These are phyloP conservation scores for Halcyon smyrnensis DNA, from an alignment of 2,797 vertebrate genomes.

Conservation along the genomic window DNA sequence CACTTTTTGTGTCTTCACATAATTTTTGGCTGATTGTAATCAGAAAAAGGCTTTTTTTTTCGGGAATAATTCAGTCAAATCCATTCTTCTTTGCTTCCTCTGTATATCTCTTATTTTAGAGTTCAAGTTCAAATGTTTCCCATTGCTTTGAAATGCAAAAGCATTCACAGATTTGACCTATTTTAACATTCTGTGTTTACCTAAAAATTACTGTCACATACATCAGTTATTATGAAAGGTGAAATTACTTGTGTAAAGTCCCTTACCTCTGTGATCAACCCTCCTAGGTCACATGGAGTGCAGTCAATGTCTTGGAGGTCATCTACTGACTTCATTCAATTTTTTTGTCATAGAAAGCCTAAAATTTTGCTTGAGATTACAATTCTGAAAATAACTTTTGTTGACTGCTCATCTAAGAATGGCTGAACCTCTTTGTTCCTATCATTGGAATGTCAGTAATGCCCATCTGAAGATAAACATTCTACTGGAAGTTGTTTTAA, in stretches of 20 bases:
- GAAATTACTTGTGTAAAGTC: background rate
- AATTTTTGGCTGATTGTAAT: background rate
- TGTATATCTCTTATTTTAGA: background rate
- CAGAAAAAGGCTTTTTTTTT: background rate
- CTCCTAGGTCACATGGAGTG: accelerated
- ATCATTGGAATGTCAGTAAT: background rate
- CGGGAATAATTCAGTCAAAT: background rate
- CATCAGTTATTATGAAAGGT: background rate
- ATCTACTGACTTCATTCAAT: background rate
- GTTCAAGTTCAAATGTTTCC: background rate
- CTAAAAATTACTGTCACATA: background rate
- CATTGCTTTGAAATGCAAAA: background rate
- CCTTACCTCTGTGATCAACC: background rate
- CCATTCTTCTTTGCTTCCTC: background rate
- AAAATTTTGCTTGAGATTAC: background rate
- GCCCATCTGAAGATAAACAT: background rate
- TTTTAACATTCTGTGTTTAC: background rate
- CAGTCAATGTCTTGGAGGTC: background rate
- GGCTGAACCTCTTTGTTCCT: background rate
- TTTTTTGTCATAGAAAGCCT: background rate
- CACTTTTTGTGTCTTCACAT: background rate
- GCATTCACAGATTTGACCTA: background rate
- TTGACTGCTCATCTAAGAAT: background rate
- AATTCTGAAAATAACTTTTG: background rate
- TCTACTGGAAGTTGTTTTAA: background rate